phyloP scores from a whole-genome alignment of 2,888 invertebrate species.

The Conus canariensis region DNA sequence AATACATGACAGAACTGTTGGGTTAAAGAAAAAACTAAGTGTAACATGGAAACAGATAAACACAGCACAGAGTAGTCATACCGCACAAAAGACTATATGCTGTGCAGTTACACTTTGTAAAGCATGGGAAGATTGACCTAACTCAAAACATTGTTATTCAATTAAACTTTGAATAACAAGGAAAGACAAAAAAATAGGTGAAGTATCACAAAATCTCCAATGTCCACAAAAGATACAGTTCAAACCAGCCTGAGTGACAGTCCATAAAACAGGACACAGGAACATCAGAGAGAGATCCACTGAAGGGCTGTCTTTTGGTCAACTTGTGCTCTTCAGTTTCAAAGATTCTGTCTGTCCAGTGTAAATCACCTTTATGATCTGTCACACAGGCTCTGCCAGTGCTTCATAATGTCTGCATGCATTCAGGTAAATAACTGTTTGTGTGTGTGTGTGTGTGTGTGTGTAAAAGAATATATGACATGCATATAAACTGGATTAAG shows the following conservation, averaged over 20 bases:
- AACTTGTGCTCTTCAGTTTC: slow-evolving; percentile 54
- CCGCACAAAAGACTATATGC: too few relatives aligned
- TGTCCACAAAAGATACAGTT: not conserved
- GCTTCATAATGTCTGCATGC: slow-evolving; percentile 34
- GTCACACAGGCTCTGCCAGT: slow-evolving; percentile 15
- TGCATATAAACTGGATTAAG: too few relatives aligned
- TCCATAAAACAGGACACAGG: slow-evolving; percentile 20
- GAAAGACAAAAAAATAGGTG: not conserved
- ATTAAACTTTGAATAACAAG: too few relatives aligned
- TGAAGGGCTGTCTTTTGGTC: slow-evolving; percentile 44
- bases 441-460: too few relatives aligned
- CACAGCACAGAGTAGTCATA: too few relatives aligned
- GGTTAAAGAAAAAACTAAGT: too few relatives aligned
- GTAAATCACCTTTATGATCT: not conserved
- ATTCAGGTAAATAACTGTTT: not conserved
- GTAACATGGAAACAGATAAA: too few relatives aligned
- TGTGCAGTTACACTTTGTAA: too few relatives aligned
- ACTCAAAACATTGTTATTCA: not conserved
- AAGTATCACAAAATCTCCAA: not conserved
- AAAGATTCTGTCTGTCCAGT: slow-evolving; percentile 44
- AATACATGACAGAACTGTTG: too few relatives aligned
- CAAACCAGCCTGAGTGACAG: slow-evolving; percentile 2
- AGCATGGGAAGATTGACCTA: too few relatives aligned
- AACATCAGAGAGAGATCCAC: slow-evolving; percentile 45
- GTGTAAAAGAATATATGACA: too few relatives aligned